Evolutionary conservation across 2,888 invertebrate genomes (phyloP).

Genomic region (Urechis unicinctus): DNA sequence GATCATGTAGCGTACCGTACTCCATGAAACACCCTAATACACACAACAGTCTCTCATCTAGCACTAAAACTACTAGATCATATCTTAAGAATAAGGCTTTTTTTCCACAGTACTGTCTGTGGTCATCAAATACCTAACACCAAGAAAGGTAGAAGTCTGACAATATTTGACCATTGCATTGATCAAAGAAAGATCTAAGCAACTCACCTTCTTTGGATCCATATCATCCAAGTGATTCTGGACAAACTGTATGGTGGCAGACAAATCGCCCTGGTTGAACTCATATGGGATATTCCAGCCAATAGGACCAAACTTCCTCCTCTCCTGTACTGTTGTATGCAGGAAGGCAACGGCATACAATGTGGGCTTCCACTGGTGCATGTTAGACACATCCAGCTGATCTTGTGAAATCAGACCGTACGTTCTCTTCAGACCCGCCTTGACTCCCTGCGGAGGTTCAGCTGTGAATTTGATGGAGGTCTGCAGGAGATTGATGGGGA

Average conservation of each 20-base stretch:
- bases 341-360: constrained; percentile 90
- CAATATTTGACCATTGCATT: not conserved
- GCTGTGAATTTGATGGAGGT: constrained; percentile 96
- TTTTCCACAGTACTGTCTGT: too few relatives aligned
- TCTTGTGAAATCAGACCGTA: constrained; percentile 75
- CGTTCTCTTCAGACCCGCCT: constrained; percentile 87
- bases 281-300: constrained; percentile 98
- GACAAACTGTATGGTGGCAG: constrained; percentile 89
- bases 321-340: constrained; percentile 90
- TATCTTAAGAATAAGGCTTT: too few relatives aligned
- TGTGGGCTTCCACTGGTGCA: constrained; percentile 87
- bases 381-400: constrained; percentile 66
- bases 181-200: not conserved
- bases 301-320: constrained; percentile 89
- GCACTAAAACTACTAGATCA: not conserved
- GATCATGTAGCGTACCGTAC: constrained; percentile 93
- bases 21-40: constrained; percentile 89
- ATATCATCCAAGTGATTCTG: constrained; percentile 95
- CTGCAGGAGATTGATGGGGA: constrained; percentile 80
- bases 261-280: constrained; percentile 94
- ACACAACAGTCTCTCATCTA: not conserved
- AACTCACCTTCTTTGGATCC: constrained; percentile 75
- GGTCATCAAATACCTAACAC: not conserved
- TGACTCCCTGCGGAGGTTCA: constrained; percentile 92
- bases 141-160: not conserved